Evolutionary conservation across 2,888 invertebrate genomes (phyloP).

Genomic region (Sphinx pinastri): DNA sequence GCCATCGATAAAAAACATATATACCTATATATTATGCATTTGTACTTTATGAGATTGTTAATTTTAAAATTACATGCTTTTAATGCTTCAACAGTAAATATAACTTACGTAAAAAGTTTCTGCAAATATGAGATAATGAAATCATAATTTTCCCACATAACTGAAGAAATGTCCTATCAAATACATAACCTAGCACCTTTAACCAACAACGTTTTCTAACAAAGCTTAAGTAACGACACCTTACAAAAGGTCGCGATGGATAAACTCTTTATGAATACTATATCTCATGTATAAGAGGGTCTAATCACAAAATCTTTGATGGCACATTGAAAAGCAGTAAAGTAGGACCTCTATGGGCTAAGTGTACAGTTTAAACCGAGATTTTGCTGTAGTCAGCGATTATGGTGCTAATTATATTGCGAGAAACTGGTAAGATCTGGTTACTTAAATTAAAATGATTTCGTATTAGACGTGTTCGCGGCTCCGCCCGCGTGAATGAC

Average conservation of each 20-base stretch:
- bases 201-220: neutral
- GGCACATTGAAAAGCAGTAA: slow-evolving; percentile 20
- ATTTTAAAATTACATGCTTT: too few relatives aligned
- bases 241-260: neutral
- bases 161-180: neutral
- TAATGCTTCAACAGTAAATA: too few relatives aligned
- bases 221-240: slow-evolving; percentile 7
- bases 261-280: slow-evolving; percentile 19
- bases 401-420: slow-evolving; percentile 12
- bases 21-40: too few relatives aligned
- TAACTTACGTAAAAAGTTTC: too few relatives aligned
- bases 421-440: neutral
- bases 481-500: too few relatives aligned
- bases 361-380: neutral
- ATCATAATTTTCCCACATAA: neutral
- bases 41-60: too few relatives aligned
- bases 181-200: neutral
- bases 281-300: slow-evolving; percentile 14
- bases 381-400: neutral
- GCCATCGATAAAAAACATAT: too few relatives aligned
- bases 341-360: neutral
- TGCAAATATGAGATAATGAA: neutral
- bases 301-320: slow-evolving; percentile 22
- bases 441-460: too few relatives aligned
- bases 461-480: too few relatives aligned